Base-by-base conservation (phyloP, 2,888 invertebrate genomes). In the Ophion costatus region DNA sequence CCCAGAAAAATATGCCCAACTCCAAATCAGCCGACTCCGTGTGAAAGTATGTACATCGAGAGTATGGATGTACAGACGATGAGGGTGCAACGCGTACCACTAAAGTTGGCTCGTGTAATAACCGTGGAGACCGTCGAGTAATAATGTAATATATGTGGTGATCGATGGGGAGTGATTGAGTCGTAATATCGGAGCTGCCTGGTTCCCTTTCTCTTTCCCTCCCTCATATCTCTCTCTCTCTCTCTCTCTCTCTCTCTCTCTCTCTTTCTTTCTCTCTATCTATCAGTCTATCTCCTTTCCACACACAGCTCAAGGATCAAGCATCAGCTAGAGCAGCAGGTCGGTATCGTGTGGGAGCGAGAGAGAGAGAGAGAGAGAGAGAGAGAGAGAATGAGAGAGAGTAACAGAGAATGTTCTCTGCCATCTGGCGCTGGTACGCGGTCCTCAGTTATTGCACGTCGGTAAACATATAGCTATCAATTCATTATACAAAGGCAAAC, bases 81-180 rank as follows among this genome's bases (percentile, higher is more conserved):
- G 59, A 63, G 42, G 73, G 63, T 33, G 51, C 66, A 73, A 42
- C 80, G 67, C 56, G 42, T 66, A 85, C 79, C 71, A 73, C 76
- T 63, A 61, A 80, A 80, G 82, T 77, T 63, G 69, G 78, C 81
- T 75, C 75, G 82, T 80, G 86, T 86, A 87, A 87, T 87, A 87
- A 87, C 87, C 80, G 82, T 87, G 83, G 84, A 90, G 87, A 87
- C 87, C 89, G 88, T 88, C 86, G 85, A 86, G 90, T 89, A 90
- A 91, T 90, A 91, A 90, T 91, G 90, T 89, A 89, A 90, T 90
- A 91, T 90, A 91, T 90, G 90, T 89, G 85, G 88, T 92, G 92
- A 92, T 92, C 91, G 91, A 91, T 92, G 90, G 91, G 89, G 90
- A 90, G 90, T 91, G 92, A 92, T 92, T 92, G 91, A 92, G 91